Conservation (phyloP, 2,113 vertebrate genomes). For the Tragelaphus strepsiceros region DNA sequence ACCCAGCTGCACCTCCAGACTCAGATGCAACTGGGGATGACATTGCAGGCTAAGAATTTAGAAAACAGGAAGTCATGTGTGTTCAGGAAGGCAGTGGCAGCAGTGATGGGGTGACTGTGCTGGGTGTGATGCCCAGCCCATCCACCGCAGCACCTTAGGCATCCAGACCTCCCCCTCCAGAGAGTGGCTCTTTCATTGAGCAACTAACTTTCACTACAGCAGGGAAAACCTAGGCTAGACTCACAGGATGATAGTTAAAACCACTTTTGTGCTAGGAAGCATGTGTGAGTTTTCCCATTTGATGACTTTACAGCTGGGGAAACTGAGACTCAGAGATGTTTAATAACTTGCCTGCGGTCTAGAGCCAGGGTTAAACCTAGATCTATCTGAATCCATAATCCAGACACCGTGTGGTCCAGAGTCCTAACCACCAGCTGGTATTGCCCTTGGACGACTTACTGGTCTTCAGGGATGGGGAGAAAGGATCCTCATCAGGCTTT, state of each 20-base stretch:
- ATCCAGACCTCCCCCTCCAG: background rate
- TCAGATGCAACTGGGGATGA: background rate
- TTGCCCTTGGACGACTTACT: background rate
- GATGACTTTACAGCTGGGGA: background rate
- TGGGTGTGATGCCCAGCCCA: background rate
- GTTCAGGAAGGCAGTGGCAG: conserved; percentile 25
- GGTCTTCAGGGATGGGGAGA: background rate
- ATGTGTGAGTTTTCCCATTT: background rate
- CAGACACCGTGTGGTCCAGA: background rate
- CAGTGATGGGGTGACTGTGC: background rate
- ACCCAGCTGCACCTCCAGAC: background rate
- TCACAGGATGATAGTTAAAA: too few species aligned
- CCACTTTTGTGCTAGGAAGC: background rate
- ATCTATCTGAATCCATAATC: too few species aligned
- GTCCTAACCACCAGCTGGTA: background rate
- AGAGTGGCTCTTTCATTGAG: background rate
- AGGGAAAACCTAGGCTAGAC: background rate
- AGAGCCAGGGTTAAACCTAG: background rate
- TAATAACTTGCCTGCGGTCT: background rate
- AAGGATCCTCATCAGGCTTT: too few species aligned
- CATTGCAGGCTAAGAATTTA: background rate
- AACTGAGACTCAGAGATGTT: background rate
- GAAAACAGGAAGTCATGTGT: conserved; percentile 69
- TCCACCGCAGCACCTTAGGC: accelerated
- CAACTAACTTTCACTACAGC: background rate